Evolutionary conservation across 1,140 invertebrate species (phyloP), one percentile per base, ranked within the genome.

Genomic region (Lepidurus apus): DNA sequence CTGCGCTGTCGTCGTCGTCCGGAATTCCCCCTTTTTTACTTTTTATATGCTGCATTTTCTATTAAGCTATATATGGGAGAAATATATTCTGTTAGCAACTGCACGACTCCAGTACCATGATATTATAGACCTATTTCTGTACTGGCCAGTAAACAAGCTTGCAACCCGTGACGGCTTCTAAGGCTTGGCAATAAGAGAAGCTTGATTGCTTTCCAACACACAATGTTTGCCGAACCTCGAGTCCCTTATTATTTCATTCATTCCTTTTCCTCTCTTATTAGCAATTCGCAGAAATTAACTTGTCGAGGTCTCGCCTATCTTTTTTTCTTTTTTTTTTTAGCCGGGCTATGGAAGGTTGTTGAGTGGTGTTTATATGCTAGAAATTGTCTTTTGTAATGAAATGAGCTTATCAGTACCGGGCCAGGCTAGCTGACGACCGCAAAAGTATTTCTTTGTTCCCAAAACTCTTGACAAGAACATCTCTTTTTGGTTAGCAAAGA

Each of bases 91-190:
- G 34, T 4, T 34, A 34, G 34, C 34, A 34, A 34, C 34, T 34
- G 4, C 53, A 65, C 17, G 53, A 65, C n/a, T 65, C 3, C 34
- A 34, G 34, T 34, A 21, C n/a, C 5, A 65, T 65, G 53, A 65
- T 65, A 65, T 65, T 65, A 65, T 65, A 21, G 21, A 5, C 53
- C 21, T 21, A 65, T 65, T 65, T 65, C 53, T 65, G 53, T 65
- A 65, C 53, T 65, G 53, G 53, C 53, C 53, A 21, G 53, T 65
- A 65, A 65, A 65, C 53, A 65, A 65, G 53, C 53, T 4, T 21
- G 7, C 53, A 17, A n/a, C 53, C 53, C 53, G 53, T 65, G 53
- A 65, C 53, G 21, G 13, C 13, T 34, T 34, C 34, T 34, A 34
- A 34, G 34, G 3, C 34, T 34, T 34, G 53, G 17, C 17, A 65